Conservation (phyloP, 2,888 invertebrate species). For the Dolomedes plantarius region DNA sequence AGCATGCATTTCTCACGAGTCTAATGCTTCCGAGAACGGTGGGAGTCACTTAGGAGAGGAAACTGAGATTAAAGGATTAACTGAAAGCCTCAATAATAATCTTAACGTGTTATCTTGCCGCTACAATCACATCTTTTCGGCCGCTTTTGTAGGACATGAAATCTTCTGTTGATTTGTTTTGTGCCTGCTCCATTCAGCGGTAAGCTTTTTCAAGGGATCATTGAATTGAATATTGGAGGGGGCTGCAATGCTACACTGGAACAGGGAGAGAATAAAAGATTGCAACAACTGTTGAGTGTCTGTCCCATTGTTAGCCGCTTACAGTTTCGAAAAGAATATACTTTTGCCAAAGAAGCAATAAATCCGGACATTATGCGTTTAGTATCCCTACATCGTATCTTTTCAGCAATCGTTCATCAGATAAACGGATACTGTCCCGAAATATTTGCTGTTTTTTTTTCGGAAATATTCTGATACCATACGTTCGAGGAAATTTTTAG, state of each 20-base stretch:
- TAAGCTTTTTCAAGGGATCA: slow-evolving; percentile 41
- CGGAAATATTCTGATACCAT: no score
- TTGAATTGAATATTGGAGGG: not conserved
- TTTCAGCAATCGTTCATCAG: no score
- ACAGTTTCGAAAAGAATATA: slow-evolving; percentile 19
- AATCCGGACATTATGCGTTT: no score
- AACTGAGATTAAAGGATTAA: slow-evolving; percentile 63
- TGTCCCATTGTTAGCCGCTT: slow-evolving; percentile 51
- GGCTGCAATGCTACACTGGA: not conserved
- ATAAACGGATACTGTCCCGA: no score
- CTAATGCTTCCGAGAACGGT: slow-evolving; percentile 10
- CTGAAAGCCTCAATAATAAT: slow-evolving; percentile 43
- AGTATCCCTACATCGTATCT: no score
- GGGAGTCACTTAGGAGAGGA: slow-evolving; percentile 55
- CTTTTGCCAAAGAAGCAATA: no score
- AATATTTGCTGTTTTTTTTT: no score
- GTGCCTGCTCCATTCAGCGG: slow-evolving; percentile 28
- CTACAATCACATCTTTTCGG: slow-evolving; percentile 51
- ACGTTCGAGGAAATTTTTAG: no score
- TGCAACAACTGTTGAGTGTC: slow-evolving; percentile 28
- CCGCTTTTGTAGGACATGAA: slow-evolving; percentile 5
- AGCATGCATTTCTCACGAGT: slow-evolving; percentile 56
- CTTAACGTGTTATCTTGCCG: slow-evolving; percentile 56
- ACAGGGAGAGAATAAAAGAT: slow-evolving; percentile 22
- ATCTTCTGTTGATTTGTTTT: slow-evolving; percentile 59